These are phyloP conservation scores for Rhodophaea formosa DNA, from an alignment of 2,888 invertebrate genomes.

Conservation along the genomic window DNA sequence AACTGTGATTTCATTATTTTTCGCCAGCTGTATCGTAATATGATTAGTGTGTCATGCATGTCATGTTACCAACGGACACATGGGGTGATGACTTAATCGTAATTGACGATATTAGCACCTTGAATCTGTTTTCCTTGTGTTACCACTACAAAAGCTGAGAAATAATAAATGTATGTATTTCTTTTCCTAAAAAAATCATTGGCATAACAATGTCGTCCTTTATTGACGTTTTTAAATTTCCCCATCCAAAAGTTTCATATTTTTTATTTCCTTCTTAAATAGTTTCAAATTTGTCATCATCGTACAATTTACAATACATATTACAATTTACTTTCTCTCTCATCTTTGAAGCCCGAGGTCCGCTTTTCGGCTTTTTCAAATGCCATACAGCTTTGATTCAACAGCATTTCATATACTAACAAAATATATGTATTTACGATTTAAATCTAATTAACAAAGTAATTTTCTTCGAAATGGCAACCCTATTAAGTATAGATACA, in stretches of 20 bases:
- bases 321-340: too few relatives aligned
- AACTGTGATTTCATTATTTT: constrained; percentile 1
- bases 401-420: too few relatives aligned
- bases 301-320: too few relatives aligned
- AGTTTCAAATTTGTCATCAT: not conserved
- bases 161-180: not conserved
- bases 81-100: not conserved
- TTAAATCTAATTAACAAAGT: not conserved
- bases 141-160: not conserved
- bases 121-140: not conserved
- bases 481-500: not conserved
- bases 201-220: too few relatives aligned
- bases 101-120: not conserved
- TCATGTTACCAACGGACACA: not conserved
- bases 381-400: too few relatives aligned
- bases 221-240: not conserved
- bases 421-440: too few relatives aligned
- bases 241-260: not conserved
- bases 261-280: not conserved
- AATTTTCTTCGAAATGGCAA: not conserved
- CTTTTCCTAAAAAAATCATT: not conserved
- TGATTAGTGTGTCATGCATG: not conserved
- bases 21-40: not conserved
- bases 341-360: too few relatives aligned
- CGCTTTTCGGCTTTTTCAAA: too few relatives aligned